Evolutionary conservation across 92 coral and sea anemone genomes (phyloP).

Genomic region (Chrysogorgia sp.): DNA sequence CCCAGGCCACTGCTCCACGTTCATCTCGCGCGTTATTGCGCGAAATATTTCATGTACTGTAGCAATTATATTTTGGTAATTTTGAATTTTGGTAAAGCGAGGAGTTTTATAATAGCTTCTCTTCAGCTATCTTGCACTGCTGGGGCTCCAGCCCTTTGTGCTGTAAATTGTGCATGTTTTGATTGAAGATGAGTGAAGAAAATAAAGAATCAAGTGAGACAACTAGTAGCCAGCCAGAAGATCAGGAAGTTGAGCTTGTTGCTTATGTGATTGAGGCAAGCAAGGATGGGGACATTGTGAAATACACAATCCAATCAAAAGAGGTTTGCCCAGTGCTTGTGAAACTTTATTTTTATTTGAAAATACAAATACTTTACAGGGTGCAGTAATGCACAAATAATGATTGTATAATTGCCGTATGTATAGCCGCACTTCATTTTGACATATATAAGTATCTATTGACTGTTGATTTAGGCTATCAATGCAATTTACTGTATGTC

Average conservation of each 20-base stretch:
- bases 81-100: too few relatives aligned
- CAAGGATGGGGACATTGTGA: conserved; percentile 83
- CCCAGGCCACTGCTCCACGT: not conserved
- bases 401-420: too few relatives aligned
- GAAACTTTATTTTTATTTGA: not conserved
- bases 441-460: too few relatives aligned
- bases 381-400: not conserved
- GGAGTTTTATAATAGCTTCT: too few relatives aligned
- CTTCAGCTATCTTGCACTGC: too few relatives aligned
- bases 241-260: conserved; percentile 41
- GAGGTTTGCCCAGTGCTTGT: conserved; percentile 49
- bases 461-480: too few relatives aligned
- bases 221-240: not conserved
- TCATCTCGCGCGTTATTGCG: not conserved
- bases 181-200: conserved; percentile 5
- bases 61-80: too few relatives aligned
- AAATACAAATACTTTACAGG: not conserved
- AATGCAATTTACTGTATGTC: too few relatives aligned
- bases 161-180: not conserved
- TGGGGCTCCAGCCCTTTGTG: not conserved
- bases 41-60: too few relatives aligned
- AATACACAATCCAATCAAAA: conserved; percentile 82
- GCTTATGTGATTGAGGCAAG: conserved; percentile 83
- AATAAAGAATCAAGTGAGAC: not conserved
- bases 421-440: too few relatives aligned